A percentile compares a stretch with the other conserved stretches of the same genome.
These are phyloP conservation scores for Drosophila ercepeae DNA, from an alignment of 1,140 invertebrate species.

Conservation along the genomic window DNA sequence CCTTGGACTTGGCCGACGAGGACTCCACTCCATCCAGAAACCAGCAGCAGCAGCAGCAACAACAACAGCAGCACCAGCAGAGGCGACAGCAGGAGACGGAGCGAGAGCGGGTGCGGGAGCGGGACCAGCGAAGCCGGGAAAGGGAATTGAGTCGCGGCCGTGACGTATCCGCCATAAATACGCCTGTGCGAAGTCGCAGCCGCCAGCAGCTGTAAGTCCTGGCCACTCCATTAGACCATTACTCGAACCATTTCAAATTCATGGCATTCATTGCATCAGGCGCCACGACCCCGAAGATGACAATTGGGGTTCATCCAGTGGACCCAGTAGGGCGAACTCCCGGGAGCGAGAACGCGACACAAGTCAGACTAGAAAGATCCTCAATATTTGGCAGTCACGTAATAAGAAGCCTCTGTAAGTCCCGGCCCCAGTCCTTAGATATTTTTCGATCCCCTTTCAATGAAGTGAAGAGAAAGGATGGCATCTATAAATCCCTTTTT, in stretches of 20 bases:
- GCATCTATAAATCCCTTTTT: neutral
- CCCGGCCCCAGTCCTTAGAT: neutral
- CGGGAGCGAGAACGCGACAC: constrained; percentile 64
- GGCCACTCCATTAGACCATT: neutral
- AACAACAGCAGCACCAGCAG: constrained; percentile 36
- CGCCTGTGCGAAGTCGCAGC: constrained; percentile 71
- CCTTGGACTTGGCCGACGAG: constrained; percentile 69
- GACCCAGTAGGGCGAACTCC: constrained; percentile 72
- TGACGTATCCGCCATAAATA: constrained; percentile 52
- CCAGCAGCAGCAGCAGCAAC: constrained; percentile 43
- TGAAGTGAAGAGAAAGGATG: too few species aligned
- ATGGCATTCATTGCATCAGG: constrained; percentile 41
- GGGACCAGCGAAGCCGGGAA: constrained; percentile 67
- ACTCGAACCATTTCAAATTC: constrained; percentile 19
- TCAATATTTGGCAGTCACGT: constrained; percentile 64
- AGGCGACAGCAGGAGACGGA: constrained; percentile 51
- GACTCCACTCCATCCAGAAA: constrained; percentile 58
- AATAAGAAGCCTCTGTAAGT: constrained; percentile 73
- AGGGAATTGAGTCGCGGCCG: constrained; percentile 63
- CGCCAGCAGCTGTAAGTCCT: constrained; percentile 70
- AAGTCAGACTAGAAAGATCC: constrained; percentile 67
- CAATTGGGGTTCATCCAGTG: constrained; percentile 80
- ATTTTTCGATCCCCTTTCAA: neutral
- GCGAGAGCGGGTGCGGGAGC: constrained; percentile 50
- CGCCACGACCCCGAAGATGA: constrained; percentile 70